Conservation (phyloP, 1,140 invertebrate genomes). For the Dendroctonus ponderosae region DNA sequence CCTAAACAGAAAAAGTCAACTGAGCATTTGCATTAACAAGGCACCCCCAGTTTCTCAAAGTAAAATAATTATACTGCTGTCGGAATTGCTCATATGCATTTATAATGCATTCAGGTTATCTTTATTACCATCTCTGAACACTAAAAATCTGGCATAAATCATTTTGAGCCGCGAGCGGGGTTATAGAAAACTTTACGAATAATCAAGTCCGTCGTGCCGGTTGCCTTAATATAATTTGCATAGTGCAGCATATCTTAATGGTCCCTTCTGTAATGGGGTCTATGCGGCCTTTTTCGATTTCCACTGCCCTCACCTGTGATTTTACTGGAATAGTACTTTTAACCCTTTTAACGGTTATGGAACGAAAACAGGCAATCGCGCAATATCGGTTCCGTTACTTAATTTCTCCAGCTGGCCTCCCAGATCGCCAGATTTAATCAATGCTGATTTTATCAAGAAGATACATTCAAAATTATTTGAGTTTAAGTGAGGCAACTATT, state of each 20-base stretch:
- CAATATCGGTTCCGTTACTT: too few species aligned
- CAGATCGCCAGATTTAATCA: too few species aligned
- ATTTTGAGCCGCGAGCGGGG: not conserved
- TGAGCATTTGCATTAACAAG: conserved; percentile 20
- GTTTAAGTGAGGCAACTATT: too few species aligned
- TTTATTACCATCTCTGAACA: conserved; percentile 22
- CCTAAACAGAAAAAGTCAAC: not conserved
- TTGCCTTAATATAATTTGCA: conserved; percentile 3
- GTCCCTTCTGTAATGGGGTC: too few species aligned
- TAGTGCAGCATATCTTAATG: not conserved
- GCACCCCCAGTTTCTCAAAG: conserved; percentile 9
- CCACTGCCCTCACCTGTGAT: too few species aligned
- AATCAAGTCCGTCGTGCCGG: not conserved
- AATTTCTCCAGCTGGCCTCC: too few species aligned
- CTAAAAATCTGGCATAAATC: conserved; percentile 11
- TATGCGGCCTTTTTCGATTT: too few species aligned
- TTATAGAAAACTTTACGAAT: conserved; percentile 7
- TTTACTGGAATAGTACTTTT: too few species aligned
- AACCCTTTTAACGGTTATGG: too few species aligned
- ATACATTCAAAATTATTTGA: too few species aligned
- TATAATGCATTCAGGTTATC: conserved; percentile 20
- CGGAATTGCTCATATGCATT: conserved; percentile 24
- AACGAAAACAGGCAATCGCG: too few species aligned
- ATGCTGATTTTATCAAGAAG: too few species aligned
- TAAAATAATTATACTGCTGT: conserved; percentile 12